phyloP scores from a whole-genome alignment of 1,140 invertebrate genomes.

The Drosophila arawakana region DNA sequence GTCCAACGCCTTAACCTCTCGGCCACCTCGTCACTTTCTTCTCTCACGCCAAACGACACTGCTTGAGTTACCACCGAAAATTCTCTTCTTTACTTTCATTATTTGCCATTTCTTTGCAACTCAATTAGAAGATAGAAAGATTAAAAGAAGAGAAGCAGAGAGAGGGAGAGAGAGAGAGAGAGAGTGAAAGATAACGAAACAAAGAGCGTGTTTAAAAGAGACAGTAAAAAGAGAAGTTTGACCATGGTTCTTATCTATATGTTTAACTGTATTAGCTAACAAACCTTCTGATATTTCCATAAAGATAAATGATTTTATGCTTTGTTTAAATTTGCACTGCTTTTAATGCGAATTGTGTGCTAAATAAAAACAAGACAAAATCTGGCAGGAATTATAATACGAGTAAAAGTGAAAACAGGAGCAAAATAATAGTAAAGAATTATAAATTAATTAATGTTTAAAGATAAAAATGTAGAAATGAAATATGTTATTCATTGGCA shows the following conservation, averaged over 20 bases:
- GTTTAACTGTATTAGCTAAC: conserved; percentile 42
- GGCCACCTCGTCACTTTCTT: conserved; percentile 90
- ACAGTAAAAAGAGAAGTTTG: conserved; percentile 6
- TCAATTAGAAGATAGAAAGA: not conserved
- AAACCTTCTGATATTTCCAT: conserved; percentile 2
- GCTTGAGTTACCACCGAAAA: conserved; percentile 5
- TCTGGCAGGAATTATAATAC: not conserved
- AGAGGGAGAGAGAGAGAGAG: not conserved
- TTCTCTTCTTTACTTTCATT: conserved; percentile 8
- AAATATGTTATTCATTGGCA: too few species aligned
- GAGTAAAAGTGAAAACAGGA: not conserved
- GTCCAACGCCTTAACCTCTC: conserved; percentile 96
- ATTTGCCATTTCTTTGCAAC: conserved; percentile 14
- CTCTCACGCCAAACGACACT: not conserved
- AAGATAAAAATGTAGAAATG: too few species aligned
- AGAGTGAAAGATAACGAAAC: not conserved
- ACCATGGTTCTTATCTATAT: conserved; percentile 48
- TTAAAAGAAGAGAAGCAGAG: conserved; percentile 2
- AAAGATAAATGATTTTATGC: conserved; percentile 4
- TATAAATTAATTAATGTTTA: too few species aligned
- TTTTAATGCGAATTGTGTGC: not conserved
- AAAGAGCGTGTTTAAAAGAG: not conserved
- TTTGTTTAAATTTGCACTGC: not conserved
- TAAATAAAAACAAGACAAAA: not conserved
- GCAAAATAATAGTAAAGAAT: too few species aligned